Base-by-base conservation (phyloP, 2,797 vertebrate species). In the Florisuga fusca region DNA sequence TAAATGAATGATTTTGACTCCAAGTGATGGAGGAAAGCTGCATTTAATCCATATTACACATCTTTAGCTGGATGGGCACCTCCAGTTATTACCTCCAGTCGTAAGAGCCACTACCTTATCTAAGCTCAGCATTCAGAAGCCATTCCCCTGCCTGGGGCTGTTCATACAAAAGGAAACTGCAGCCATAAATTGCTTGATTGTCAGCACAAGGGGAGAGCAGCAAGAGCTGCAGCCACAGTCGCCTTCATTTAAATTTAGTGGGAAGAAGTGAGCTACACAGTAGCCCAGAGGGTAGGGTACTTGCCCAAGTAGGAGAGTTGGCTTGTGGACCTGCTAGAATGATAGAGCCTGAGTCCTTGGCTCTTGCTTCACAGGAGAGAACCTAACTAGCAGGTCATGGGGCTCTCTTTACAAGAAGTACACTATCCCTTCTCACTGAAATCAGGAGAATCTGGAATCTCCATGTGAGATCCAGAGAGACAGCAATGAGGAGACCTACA, bases 81-180 rank as follows among this genome's bases (percentile, higher is more conserved):
- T 90, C 43, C 43, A 66, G 43, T 78, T 64, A 33, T 9, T 59
- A 18, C 17, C 69, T 89, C 33, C 72, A 15, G 21, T 84, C 51
- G 34, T 31, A 27, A 34, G 26, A 75, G 46, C 29, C 22, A 68
- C 12, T 12, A 3, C 34, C n/a, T 33, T 79, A 25, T 33, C 72
- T 77, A 61, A 94, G 41, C n/a, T 66, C 36, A 50, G 29, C 15
- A 33, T 71, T 76, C 48, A 74, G 63, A 89, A 76, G 36, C 6
- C 1, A 1, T 79, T 84, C 33, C 69, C 26, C 57, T 74, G 48
- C 23, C 61, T 41, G 46, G 54, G 33, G 23, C 12, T 61, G 10
- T 87, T 92, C 46, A 71, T 16, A 72, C 12, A 72, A 78, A 85
- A 91, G 26, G 38, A 59, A 87, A 87, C 38, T 55, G 33, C 18